phyloP scores from a whole-genome alignment of 2,113 vertebrate genomes.

The Salminus brasiliensis region DNA sequence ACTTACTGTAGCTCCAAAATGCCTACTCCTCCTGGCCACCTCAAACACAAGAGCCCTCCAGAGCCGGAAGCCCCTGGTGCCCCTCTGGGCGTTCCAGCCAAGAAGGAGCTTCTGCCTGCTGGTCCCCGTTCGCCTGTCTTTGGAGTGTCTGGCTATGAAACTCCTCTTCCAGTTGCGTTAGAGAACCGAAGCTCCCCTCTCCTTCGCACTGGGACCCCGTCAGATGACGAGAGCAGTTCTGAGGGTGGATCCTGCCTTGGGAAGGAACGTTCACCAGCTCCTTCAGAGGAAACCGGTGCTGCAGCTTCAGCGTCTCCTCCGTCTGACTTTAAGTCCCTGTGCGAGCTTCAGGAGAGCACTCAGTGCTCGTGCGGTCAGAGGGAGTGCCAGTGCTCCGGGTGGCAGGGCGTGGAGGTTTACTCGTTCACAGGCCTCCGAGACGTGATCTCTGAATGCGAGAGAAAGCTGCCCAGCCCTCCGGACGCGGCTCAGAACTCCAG shows the following conservation, averaged over 20 bases:
- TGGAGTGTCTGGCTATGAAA: conserved; percentile 61
- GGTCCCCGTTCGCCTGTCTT: conserved; percentile 67
- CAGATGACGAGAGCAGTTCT: conserved; percentile 32
- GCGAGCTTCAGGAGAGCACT: conserved; percentile 70
- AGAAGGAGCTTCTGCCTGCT: conserved; percentile 68
- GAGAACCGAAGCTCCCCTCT: conserved; percentile 54
- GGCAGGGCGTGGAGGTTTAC: conserved; percentile 92
- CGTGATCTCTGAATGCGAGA: conserved; percentile 82
- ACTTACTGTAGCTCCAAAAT: conserved; percentile 86
- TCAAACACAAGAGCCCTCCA: conserved; percentile 80
- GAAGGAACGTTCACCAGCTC: not conserved
- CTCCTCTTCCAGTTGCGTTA: conserved; percentile 54
- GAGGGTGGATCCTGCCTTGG: conserved; percentile 45
- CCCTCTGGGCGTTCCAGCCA: conserved; percentile 58
- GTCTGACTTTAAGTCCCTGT: conserved; percentile 87
- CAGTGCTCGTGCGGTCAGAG: conserved; percentile 67
- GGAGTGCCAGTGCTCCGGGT: conserved; percentile 78
- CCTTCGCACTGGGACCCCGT: conserved; percentile 25
- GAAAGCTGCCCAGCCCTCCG: conserved; percentile 65
- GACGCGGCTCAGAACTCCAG: conserved; percentile 76
- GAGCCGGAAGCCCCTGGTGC: conserved; percentile 68
- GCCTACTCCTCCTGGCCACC: conserved; percentile 69
- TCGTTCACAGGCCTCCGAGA: conserved; percentile 91
- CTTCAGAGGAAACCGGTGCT: not conserved
- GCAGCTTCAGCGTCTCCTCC: conserved; percentile 45